Percentiles rank a stretch among this genome's conserved stretches.
Evolutionary conservation across 53 echinoderm and acorn worm species (phyloP).

Genomic region (Paracentrotus lividus): DNA sequence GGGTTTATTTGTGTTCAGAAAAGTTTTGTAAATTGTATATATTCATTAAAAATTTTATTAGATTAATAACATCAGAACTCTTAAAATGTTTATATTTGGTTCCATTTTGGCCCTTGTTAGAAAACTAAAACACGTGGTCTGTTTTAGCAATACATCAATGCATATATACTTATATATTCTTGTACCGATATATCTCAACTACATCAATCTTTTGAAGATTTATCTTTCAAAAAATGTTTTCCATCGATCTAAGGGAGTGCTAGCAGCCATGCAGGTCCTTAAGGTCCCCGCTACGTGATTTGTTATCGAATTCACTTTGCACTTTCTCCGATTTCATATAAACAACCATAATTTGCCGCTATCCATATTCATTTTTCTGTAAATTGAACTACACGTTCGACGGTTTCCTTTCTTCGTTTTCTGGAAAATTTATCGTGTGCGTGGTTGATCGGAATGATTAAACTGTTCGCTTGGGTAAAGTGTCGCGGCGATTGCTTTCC

Average conservation of each 20-base stretch:
- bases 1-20: too few relatives aligned
- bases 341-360: neutral
- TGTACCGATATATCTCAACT: neutral
- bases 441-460: neutral
- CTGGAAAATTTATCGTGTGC: neutral
- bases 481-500: neutral
- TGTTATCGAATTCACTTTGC: slow-evolving; percentile 19
- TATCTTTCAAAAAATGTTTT: neutral
- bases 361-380: slow-evolving; percentile 19
- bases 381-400: neutral
- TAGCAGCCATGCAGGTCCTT: neutral
- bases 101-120: too few relatives aligned
- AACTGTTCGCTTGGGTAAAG: neutral
- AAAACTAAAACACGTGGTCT: too few relatives aligned
- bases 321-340: slow-evolving; percentile 1
- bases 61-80: too few relatives aligned
- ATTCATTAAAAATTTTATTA: too few relatives aligned
- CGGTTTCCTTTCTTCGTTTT: neutral
- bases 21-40: too few relatives aligned
- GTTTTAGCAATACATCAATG: too few relatives aligned
- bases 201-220: neutral
- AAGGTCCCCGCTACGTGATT: neutral
- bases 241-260: neutral
- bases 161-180: too few relatives aligned
- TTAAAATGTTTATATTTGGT: too few relatives aligned